Evolutionary conservation across 2,113 vertebrate genomes (phyloP), one percentile per base, ranked within the genome.

Genomic region (Sorex araneus): DNA sequence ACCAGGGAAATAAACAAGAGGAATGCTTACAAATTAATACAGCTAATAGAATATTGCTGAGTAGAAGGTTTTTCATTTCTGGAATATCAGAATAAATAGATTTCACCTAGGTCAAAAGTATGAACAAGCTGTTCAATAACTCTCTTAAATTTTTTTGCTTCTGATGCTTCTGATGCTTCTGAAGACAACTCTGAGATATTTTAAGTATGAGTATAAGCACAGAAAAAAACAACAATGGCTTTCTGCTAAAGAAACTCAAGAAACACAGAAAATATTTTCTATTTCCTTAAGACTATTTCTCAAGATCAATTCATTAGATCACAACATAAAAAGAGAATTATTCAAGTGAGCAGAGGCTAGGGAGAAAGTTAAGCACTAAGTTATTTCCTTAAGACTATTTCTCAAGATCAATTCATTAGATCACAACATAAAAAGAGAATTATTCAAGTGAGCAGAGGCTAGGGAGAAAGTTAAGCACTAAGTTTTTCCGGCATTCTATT

Each of bases 181-280:
- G 30, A 91, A 86, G 43, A 91, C 36, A 91, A 45, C 60, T 69
- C 21, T 88, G 78, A 91, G 89, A 92, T 87, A 93, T 94, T 69
- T 89, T 45, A 84, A 50, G 25, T 91, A 45, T 1, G 36, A 89
- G 64, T 64, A 47, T n/a, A 84, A 84, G 63, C 69, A 81, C 1
- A 57, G 64, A 8, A 84, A 36, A 83, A 84, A 91, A 64, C 25
- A 75, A 28, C 16, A 5, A 19, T 74, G 36, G 15, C 73, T n/a
- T 91, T 91, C 71, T 77, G 28, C 16, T 50, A 18, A 85, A 85
- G 34, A 18, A 16, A 4, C 81, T 94, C 60, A 63, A 43, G 73
- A 93, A 54, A 50, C 69, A 25, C 9, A 63, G 19, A 66, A 84
- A 85, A 74, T 63, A n/a, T 83, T 83, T 93, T 76, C 54, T 77